phyloP scores from a whole-genome alignment of 2,113 vertebrate species.

The Notarius lentiginosus region DNA sequence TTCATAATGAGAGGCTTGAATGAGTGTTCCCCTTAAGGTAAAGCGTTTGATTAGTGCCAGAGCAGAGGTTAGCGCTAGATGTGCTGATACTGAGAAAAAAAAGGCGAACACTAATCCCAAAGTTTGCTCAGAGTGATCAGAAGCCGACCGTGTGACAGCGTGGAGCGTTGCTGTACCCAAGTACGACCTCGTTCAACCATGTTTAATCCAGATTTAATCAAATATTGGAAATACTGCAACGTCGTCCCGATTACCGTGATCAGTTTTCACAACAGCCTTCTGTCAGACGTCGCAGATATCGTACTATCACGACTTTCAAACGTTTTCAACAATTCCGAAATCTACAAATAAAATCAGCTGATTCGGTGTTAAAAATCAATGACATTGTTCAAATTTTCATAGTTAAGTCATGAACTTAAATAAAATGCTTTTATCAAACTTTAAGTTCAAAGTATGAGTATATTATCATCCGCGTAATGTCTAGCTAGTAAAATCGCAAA shows the following conservation, averaged over 20 bases:
- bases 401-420: neutral
- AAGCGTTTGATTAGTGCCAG: slow-evolving; percentile 95
- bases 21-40: slow-evolving; percentile 97
- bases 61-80: slow-evolving; percentile 87
- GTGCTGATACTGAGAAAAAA: slow-evolving; percentile 75
- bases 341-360: neutral
- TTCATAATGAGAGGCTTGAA: slow-evolving; percentile 83
- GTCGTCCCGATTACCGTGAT: neutral
- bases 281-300: neutral
- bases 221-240: neutral
- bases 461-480: neutral
- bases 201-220: slow-evolving; percentile 10
- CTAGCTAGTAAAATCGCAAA: neutral
- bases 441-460: neutral
- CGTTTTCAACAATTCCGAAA: neutral
- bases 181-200: neutral
- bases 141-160: slow-evolving; percentile 53
- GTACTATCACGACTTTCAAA: neutral
- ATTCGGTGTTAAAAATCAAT: neutral
- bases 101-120: neutral
- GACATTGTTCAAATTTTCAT: neutral
- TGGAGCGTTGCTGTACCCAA: slow-evolving; percentile 10
- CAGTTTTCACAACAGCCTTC: neutral
- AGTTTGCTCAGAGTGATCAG: neutral
- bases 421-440: neutral